A percentile compares a stretch with the other conserved stretches of the same genome.
Evolutionary conservation across 2,113 vertebrate genomes (phyloP).

Genomic region (Echinops telfairi): DNA sequence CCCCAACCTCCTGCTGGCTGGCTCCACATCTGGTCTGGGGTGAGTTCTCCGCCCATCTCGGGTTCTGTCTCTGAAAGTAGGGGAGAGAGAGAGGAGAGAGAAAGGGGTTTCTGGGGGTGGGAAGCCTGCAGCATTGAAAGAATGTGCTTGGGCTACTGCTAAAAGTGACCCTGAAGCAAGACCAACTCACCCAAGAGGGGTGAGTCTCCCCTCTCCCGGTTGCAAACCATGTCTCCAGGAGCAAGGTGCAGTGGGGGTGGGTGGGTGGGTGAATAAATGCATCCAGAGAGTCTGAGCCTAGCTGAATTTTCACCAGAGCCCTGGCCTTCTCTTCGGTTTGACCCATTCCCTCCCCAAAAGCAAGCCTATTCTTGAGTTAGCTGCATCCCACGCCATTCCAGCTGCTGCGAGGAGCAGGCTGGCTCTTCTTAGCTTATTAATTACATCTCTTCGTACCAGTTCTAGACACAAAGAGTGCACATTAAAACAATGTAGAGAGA

Average conservation of each 20-base stretch:
- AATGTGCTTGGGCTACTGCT: conserved; percentile 73
- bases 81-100: not conserved
- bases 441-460: conserved; percentile 52
- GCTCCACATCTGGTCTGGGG: conserved; percentile 89
- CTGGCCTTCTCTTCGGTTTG: conserved; percentile 78
- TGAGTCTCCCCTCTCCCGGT: not conserved
- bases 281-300: conserved; percentile 81
- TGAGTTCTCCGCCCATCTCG: conserved; percentile 89
- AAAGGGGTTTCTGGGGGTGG: conserved; percentile 76
- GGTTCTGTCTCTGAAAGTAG: conserved; percentile 69
- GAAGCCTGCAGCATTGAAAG: conserved; percentile 81
- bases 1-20: conserved; percentile 86
- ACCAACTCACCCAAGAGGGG: not conserved
- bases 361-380: not conserved
- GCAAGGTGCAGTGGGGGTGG: conserved; percentile 51
- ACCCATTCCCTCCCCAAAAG: conserved; percentile 68
- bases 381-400: conserved; percentile 64
- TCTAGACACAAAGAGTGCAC: conserved; percentile 68
- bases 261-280: conserved; percentile 52
- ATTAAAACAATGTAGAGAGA: not conserved
- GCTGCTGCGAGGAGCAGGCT: conserved; percentile 69
- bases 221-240: not conserved
- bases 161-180: conserved; percentile 79
- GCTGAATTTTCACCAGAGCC: conserved; percentile 79
- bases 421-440: conserved; percentile 78